These are phyloP conservation scores for Papio anubis DNA, from an alignment of 2,113 vertebrate genomes.

Conservation along the genomic window DNA sequence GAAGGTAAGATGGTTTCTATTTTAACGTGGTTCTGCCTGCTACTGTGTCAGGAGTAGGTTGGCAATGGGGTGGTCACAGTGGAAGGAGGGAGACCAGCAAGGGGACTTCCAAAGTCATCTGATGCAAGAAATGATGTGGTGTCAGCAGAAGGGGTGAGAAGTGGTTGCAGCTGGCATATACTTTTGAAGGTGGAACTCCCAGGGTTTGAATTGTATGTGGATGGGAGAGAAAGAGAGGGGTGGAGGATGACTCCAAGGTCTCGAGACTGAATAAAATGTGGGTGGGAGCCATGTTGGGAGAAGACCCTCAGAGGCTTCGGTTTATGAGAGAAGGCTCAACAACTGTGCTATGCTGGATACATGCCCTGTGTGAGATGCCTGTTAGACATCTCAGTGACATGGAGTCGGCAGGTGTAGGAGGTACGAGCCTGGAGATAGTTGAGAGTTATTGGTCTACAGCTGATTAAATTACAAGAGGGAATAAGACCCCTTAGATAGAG, in stretches of 20 bases:
- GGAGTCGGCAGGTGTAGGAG: neutral
- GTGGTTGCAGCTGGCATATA: neutral
- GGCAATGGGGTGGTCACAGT: neutral
- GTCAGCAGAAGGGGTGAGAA: neutral
- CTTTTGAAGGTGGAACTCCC: neutral
- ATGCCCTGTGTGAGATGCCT: neutral
- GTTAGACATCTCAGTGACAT: neutral
- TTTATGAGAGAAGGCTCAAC: too few relatives aligned
- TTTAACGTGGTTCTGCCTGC: neutral
- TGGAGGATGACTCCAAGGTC: neutral
- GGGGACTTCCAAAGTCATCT: neutral
- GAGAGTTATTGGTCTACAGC: neutral
- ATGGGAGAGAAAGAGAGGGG: neutral
- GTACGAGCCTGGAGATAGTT: neutral
- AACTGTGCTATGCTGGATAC: fast-evolving
- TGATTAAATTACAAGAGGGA: too few relatives aligned
- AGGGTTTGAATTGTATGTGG: neutral
- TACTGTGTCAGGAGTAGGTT: neutral
- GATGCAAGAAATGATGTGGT: neutral
- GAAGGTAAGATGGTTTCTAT: neutral
- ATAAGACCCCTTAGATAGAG: too few relatives aligned
- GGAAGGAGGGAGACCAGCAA: neutral
- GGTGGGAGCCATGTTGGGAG: neutral
- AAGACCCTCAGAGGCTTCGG: neutral
- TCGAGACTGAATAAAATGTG: too few relatives aligned